Percentiles rank a stretch among this genome's conserved stretches.
Conservation (phyloP, 1,140 invertebrate species). For the Wasmannia auropunctata region DNA sequence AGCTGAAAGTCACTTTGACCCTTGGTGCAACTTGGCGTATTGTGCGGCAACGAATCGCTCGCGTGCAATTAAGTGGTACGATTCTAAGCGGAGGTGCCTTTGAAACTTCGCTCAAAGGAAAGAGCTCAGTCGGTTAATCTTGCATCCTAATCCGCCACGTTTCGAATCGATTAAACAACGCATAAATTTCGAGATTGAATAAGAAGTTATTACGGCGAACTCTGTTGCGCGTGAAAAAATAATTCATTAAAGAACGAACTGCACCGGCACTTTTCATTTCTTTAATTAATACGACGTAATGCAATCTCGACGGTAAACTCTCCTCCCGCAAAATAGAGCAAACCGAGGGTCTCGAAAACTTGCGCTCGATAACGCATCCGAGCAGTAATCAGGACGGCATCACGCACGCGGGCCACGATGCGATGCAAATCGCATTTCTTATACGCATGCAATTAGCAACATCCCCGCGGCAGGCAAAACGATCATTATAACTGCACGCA, state of each 20-base stretch:
- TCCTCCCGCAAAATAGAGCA: neutral
- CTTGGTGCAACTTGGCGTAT: constrained; percentile 39
- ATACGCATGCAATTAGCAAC: constrained; percentile 15
- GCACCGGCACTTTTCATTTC: constrained; percentile 2
- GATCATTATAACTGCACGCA: constrained; percentile 46
- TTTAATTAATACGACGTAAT: neutral
- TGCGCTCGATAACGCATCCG: neutral
- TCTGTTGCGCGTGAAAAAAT: constrained; percentile 4
- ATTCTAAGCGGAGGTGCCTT: constrained; percentile 39
- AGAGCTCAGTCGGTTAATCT: constrained; percentile 1
- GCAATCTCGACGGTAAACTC: neutral
- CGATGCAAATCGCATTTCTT: constrained; percentile 26
- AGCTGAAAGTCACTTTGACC: constrained; percentile 56
- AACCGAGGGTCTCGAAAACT: neutral
- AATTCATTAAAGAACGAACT: constrained; percentile 8
- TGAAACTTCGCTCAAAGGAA: constrained; percentile 34
- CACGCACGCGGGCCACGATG: neutral
- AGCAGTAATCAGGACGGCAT: neutral
- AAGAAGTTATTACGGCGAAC: neutral
- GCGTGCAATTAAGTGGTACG: constrained; percentile 55
- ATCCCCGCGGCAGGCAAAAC: neutral
- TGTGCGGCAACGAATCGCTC: constrained; percentile 40
- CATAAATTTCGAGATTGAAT: constrained; percentile 29
- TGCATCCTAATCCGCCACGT: neutral
- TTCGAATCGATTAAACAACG: constrained; percentile 36